Base-by-base conservation (phyloP, 1,140 invertebrate genomes). In the Saccostrea cuccullata region DNA sequence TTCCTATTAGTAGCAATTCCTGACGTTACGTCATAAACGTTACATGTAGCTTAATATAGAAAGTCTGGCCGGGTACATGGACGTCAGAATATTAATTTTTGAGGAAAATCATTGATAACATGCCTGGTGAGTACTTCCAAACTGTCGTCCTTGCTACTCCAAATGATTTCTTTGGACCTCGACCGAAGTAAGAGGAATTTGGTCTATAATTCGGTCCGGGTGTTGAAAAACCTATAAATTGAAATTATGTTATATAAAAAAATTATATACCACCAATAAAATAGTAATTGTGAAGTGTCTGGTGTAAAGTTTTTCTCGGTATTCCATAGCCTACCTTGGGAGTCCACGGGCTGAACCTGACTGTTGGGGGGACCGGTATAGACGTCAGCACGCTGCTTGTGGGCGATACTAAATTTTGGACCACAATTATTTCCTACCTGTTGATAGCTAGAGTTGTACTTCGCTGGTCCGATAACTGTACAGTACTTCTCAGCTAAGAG, bases 121-220 rank as follows among this genome's bases (percentile, higher is more conserved):
- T 86, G 90, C 88, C 90, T 82, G 89, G 89, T 36, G 86, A 86
- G 55, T 84, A 36, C 1, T 55, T n/a, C 26, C 23, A n/a, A 3
- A 47, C 47, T 64, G 58, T 23, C 20, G 87, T 90, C 26, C 86
- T 70, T 55, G 87, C 85, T 8, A 36, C 82, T 0, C 91, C 91
- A 84, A 91, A 89, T 0, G 91, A 91, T 55, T 90, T 90, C 67
- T 91, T 88, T n/a, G 86, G 90, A 47, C 91, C 91, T 2, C 90
- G 86, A 26, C 88, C 89, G 87, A 87, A 90, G 64, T 91, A 91
- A 55, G 87, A 82, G 8, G 91, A 91, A 67, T 91, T 91, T 17
- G 91, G 91, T 64, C 89, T 60, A 58, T 91, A 91, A 87, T 91
- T 91, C 0, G 91, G 91, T 0, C 91, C 91, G 40, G 91, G 91